Conservation (phyloP, 2,888 invertebrate genomes). For the Tachina fera region DNA sequence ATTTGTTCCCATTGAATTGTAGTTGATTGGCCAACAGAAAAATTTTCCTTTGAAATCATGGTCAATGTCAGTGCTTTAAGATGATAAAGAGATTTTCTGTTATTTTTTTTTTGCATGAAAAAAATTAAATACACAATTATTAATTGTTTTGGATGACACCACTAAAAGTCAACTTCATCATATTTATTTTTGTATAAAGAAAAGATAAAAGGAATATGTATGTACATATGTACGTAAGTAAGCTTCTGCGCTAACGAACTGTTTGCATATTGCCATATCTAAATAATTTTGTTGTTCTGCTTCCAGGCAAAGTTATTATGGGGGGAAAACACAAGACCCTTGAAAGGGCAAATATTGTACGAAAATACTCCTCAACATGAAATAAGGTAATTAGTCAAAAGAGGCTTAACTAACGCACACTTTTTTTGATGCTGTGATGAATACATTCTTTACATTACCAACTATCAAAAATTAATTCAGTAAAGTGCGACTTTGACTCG, state of each 20-base stretch:
- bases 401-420: too few species aligned
- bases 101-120: background rate
- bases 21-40: conserved; percentile 8
- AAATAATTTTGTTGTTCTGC: background rate
- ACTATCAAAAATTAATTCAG: too few species aligned
- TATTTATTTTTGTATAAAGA: conserved; percentile 13
- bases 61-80: conserved; percentile 53
- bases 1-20: background rate
- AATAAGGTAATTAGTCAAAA: background rate
- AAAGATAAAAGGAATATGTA: background rate
- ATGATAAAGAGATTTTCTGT: conserved; percentile 15
- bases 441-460: too few species aligned
- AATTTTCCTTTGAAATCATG: conserved; percentile 59
- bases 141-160: background rate
- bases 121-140: background rate
- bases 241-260: background rate
- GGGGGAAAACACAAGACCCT: background rate
- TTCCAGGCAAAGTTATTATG: background rate
- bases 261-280: background rate
- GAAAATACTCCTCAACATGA: background rate
- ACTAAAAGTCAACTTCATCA: background rate
- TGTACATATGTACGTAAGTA: background rate
- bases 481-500: too few species aligned
- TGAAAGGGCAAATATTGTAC: background rate
- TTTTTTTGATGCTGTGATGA: too few species aligned